Evolutionary conservation across 2,888 invertebrate species (phyloP).

Genomic region (Polydrusus tereticollis): DNA sequence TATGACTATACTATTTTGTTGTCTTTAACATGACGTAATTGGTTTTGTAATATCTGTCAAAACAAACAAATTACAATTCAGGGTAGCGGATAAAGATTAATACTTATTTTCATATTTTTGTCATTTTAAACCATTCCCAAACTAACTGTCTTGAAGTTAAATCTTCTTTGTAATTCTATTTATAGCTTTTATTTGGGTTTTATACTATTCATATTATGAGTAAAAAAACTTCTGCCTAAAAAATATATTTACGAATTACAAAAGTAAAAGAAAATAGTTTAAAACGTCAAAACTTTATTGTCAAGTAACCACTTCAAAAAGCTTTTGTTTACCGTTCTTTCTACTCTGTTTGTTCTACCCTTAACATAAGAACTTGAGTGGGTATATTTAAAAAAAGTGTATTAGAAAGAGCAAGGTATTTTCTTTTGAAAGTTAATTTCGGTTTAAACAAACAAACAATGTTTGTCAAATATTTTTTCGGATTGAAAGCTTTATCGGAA

Average conservation of each 20-base stretch:
- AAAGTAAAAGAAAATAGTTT: background rate
- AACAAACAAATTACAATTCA: too few relatives aligned
- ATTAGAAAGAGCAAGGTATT: background rate
- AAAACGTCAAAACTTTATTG: background rate
- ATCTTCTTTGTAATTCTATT: too few relatives aligned
- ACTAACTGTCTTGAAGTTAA: too few relatives aligned
- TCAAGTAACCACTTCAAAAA: background rate
- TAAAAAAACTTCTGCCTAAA: background rate
- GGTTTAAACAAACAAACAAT: background rate
- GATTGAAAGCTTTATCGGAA: background rate
- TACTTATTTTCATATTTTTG: too few relatives aligned
- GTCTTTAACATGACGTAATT: too few relatives aligned
- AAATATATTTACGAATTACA: background rate
- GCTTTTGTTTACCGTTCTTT: background rate
- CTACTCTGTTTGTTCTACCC: background rate
- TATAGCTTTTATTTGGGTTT: too few relatives aligned
- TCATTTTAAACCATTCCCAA: too few relatives aligned
- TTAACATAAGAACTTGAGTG: background rate
- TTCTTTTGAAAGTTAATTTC: background rate
- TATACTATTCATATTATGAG: too few relatives aligned
- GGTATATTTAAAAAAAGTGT: background rate
- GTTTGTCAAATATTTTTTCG: background rate
- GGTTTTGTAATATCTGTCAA: too few relatives aligned
- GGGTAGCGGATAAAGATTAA: too few relatives aligned
- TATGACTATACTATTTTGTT: too few relatives aligned